phyloP scores from a whole-genome alignment of 1,140 invertebrate species.

The Hyphantria cunea region DNA sequence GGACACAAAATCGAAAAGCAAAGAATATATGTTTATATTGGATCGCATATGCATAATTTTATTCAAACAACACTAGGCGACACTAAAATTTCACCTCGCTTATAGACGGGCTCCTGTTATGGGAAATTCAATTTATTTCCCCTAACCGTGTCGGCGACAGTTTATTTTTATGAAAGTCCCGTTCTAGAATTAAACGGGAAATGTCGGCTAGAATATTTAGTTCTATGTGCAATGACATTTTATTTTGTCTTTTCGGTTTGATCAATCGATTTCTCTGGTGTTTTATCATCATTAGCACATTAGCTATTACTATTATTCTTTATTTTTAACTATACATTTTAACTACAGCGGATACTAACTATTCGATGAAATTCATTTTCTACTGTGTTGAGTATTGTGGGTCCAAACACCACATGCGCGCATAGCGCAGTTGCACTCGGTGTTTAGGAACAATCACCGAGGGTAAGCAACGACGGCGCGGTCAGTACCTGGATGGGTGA shows the following conservation, averaged over 20 bases:
- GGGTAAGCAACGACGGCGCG: too few species aligned
- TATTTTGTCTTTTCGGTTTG: neutral
- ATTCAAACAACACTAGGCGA: slow-evolving; percentile 5
- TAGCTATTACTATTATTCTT: too few species aligned
- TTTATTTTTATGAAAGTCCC: neutral
- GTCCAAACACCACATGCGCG: too few species aligned
- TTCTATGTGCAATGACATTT: neutral
- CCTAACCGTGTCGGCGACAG: neutral
- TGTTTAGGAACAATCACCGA: too few species aligned
- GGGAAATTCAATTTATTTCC: neutral
- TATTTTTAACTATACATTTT: too few species aligned
- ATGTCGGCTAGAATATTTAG: neutral
- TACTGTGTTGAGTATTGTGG: too few species aligned
- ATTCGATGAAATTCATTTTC: too few species aligned
- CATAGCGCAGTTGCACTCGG: too few species aligned
- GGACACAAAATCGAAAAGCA: neutral
- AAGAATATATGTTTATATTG: slow-evolving; percentile 1
- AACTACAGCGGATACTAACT: too few species aligned
- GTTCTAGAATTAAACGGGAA: neutral
- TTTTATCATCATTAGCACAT: too few species aligned
- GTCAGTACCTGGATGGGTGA: too few species aligned
- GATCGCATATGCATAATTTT: slow-evolving; percentile 7
- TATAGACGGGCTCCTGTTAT: neutral
- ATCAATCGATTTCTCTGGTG: neutral
- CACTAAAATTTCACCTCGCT: neutral